Evolutionary conservation across 2,113 vertebrate species (phyloP).

Genomic region (Nanger granti): DNA sequence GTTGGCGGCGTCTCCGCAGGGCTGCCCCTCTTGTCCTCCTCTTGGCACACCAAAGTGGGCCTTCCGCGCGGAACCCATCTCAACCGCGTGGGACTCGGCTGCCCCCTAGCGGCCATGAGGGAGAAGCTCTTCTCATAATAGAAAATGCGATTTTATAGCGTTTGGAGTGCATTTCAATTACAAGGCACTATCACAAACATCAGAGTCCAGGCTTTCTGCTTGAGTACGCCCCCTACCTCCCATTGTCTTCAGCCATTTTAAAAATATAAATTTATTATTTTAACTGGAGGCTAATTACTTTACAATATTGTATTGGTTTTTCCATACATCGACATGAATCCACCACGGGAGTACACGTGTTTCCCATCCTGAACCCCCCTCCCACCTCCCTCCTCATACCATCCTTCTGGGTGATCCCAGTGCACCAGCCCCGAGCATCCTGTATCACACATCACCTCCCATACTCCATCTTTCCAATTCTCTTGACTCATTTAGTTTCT

Average conservation of each 20-base stretch:
- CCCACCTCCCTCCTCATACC: too few relatives aligned
- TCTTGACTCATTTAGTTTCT: not conserved
- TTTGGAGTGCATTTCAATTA: not conserved
- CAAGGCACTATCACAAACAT: not conserved
- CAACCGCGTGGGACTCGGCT: not conserved
- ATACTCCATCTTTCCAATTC: not conserved
- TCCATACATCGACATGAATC: too few relatives aligned
- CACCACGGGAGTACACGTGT: too few relatives aligned
- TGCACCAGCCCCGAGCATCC: too few relatives aligned
- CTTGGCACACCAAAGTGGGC: not conserved
- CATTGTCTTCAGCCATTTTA: not conserved
- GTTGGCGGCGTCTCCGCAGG: not conserved
- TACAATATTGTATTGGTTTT: too few relatives aligned
- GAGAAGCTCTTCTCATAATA: not conserved
- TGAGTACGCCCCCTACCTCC: not conserved
- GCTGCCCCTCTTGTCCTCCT: not conserved
- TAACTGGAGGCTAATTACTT: too few relatives aligned
- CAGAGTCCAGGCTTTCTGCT: not conserved
- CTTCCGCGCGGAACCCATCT: not conserved
- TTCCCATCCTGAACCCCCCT: too few relatives aligned
- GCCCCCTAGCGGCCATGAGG: not conserved
- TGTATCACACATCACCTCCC: not conserved
- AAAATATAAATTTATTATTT: too few relatives aligned
- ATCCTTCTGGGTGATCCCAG: too few relatives aligned
- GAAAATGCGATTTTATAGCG: not conserved